These are phyloP conservation scores for Cerastoderma edule DNA, from an alignment of 2,888 invertebrate genomes.

Conservation along the genomic window DNA sequence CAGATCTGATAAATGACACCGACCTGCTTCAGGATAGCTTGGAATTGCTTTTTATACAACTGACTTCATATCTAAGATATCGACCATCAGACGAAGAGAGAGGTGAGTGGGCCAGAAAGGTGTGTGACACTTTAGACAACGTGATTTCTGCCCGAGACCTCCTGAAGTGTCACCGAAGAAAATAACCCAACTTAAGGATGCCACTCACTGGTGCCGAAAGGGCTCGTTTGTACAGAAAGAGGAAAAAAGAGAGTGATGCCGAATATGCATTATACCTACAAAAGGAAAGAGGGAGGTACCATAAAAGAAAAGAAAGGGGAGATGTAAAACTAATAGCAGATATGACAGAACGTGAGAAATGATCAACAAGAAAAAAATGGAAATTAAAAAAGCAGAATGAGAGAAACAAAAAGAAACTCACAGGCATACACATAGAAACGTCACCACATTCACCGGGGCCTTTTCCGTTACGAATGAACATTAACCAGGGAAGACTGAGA, in stretches of 20 bases:
- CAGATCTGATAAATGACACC: background rate
- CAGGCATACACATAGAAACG: background rate
- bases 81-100: background rate
- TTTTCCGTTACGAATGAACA: background rate
- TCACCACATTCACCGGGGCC: constrained; percentile 26
- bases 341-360: constrained; percentile 32
- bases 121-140: background rate
- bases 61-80: background rate
- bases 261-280: constrained; percentile 19
- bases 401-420: background rate
- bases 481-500: constrained; percentile 9
- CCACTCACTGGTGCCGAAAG: constrained; percentile 32
- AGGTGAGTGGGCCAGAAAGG: background rate
- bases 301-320: constrained; percentile 28
- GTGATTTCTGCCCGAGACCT: background rate
- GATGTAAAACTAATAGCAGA: constrained; percentile 24
- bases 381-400: constrained; percentile 4
- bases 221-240: constrained; percentile 15
- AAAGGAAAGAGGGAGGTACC: constrained; percentile 33
- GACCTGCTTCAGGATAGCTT: background rate
- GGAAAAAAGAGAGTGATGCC: constrained; percentile 22
- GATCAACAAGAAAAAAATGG: constrained; percentile 22
- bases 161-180: background rate
- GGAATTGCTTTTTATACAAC: background rate
- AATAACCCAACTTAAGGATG: constrained; percentile 5